These are phyloP conservation scores for Neopipo cinnamomea DNA, from an alignment of 2,113 vertebrate species.

Conservation along the genomic window DNA sequence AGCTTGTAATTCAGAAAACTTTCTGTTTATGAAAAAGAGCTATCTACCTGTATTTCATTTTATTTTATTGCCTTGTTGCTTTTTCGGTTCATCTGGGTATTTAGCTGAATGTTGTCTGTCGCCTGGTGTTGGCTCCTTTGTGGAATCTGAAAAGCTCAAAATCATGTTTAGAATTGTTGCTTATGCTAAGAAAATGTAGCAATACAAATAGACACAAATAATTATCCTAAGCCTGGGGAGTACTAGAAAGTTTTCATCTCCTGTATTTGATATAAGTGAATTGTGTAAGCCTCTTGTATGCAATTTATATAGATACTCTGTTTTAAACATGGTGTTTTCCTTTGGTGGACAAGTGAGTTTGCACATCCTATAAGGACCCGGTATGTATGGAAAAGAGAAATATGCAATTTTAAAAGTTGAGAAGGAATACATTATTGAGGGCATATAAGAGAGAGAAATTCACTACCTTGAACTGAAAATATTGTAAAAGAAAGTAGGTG, in stretches of 20 bases:
- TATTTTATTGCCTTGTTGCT: neutral
- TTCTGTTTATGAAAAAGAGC: neutral
- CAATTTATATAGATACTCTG: neutral
- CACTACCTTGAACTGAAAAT: neutral
- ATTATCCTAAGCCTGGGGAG: neutral
- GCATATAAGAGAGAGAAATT: neutral
- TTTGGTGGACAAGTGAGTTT: neutral
- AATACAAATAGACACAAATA: neutral
- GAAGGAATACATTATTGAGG: neutral
- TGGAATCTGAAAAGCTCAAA: neutral
- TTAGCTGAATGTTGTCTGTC: neutral
- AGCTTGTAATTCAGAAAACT: neutral
- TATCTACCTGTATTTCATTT: neutral
- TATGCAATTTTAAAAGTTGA: neutral
- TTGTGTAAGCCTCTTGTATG: neutral
- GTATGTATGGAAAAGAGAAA: neutral
- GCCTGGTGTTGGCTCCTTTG: neutral
- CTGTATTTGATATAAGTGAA: neutral
- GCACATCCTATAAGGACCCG: neutral
- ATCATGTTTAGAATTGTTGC: neutral
- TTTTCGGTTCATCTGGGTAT: neutral
- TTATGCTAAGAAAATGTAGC: neutral
- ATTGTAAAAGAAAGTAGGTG: neutral
- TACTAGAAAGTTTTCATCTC: neutral
- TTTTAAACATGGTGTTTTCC: neutral